Evolutionary conservation across 2,113 vertebrate species (phyloP).

Genomic region (Mola mola): DNA sequence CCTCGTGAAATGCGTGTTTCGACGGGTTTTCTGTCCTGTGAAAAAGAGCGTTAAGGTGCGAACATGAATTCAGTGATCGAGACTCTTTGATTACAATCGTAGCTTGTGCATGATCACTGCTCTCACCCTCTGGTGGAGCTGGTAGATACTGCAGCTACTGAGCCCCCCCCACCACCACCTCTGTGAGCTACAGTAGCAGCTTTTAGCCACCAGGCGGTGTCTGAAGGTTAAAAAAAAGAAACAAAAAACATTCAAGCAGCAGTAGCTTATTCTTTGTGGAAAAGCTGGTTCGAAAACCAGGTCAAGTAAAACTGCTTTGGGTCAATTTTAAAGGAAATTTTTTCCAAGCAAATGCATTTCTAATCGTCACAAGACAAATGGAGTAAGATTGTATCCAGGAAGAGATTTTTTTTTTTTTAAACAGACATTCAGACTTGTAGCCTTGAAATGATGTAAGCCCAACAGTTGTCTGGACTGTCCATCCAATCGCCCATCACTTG

Average conservation of each 20-base stretch:
- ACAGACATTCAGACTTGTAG: slow-evolving; percentile 65
- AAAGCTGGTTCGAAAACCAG: slow-evolving; percentile 62
- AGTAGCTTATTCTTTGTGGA: slow-evolving; percentile 67
- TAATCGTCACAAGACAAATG: slow-evolving; percentile 24
- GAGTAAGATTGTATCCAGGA: slow-evolving; percentile 6
- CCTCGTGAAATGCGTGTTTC: slow-evolving; percentile 16
- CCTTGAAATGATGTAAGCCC: slow-evolving; percentile 46
- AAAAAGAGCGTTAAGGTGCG: slow-evolving; percentile 77
- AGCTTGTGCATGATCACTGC: slow-evolving; percentile 54
- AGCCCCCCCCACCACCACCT: slow-evolving; percentile 5
- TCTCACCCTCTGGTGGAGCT: slow-evolving; percentile 36
- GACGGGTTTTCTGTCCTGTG: slow-evolving; percentile 39
- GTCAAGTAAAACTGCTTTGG: slow-evolving; percentile 68
- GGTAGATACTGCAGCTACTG: slow-evolving; percentile 16
- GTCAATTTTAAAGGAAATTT: slow-evolving; percentile 39
- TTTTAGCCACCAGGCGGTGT: slow-evolving; percentile 35
- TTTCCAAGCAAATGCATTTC: slow-evolving; percentile 7
- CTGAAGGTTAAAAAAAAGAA: background rate
- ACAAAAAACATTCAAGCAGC: slow-evolving; percentile 60
- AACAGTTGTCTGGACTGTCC: slow-evolving; percentile 29
- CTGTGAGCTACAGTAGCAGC: slow-evolving; percentile 37
- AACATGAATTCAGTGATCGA: slow-evolving; percentile 68
- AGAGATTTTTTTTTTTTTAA: slow-evolving; percentile 5
- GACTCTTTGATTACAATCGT: slow-evolving; percentile 68
- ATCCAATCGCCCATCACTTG: slow-evolving; percentile 9